These are phyloP conservation scores for Leptopilina syphax DNA, from an alignment of 2,888 invertebrate species.

Conservation along the genomic window DNA sequence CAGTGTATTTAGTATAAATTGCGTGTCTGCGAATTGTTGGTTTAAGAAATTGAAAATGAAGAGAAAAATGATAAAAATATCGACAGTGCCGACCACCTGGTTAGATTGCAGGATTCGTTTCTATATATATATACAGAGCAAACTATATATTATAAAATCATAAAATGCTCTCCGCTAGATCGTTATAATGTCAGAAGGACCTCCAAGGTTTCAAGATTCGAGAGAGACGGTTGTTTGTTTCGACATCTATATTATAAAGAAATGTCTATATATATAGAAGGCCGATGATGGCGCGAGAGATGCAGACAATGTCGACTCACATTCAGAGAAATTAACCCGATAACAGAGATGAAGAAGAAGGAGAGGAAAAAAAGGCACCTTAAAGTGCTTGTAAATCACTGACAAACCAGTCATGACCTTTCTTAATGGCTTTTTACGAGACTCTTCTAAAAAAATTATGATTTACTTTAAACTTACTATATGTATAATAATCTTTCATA, in stretches of 20 bases:
- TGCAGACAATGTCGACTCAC: not conserved
- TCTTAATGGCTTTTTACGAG: slow-evolving; percentile 2
- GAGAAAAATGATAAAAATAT: not conserved
- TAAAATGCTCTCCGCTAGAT: not conserved
- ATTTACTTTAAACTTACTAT: not conserved
- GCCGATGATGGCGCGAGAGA: not conserved
- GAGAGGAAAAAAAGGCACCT: not conserved
- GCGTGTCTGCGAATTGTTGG: not conserved
- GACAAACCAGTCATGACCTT: slow-evolving; percentile 15
- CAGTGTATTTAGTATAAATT: not conserved
- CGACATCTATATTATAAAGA: not conserved
- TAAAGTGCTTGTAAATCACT: slow-evolving; percentile 15
- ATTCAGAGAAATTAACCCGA: slow-evolving; percentile 10
- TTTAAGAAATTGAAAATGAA: not conserved
- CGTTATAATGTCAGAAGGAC: slow-evolving; percentile 21
- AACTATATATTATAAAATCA: slow-evolving; percentile 24
- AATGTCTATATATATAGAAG: not conserved
- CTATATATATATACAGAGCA: slow-evolving; percentile 7
- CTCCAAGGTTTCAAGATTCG: slow-evolving; percentile 6
- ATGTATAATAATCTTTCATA: no score
- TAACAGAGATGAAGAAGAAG: not conserved
- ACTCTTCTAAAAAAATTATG: not conserved
- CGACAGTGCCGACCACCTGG: slow-evolving; percentile 14
- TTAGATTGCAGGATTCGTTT: slow-evolving; percentile 7
- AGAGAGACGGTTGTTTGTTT: not conserved